phyloP scores from a whole-genome alignment of 2,888 invertebrate species.

The Agrotis clavis region DNA sequence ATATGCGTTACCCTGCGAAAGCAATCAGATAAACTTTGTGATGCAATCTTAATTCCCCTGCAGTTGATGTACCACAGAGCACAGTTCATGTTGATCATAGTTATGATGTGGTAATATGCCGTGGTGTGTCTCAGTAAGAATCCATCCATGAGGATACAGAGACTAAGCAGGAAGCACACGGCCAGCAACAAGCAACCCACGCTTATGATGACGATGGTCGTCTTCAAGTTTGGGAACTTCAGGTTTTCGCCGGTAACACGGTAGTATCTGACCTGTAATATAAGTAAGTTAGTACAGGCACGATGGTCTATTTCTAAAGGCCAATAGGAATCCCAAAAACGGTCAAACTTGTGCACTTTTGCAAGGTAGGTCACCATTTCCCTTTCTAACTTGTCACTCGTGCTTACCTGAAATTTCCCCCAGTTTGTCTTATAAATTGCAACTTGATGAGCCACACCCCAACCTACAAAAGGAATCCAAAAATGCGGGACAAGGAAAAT shows the following conservation, averaged over 20 bases:
- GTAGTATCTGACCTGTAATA: conserved; percentile 88
- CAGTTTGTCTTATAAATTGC: conserved; percentile 93
- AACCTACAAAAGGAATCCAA: conserved; percentile 93
- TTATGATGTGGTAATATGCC: conserved; percentile 93
- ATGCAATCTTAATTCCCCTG: conserved; percentile 92
- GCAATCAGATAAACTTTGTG: conserved; percentile 89
- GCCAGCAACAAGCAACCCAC: conserved; percentile 92
- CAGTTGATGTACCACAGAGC: conserved; percentile 94
- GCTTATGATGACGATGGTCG: conserved; percentile 92
- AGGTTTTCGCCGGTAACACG: conserved; percentile 91
- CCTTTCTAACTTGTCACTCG: background rate
- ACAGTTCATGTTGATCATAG: conserved; percentile 94
- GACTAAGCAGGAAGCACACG: conserved; percentile 91
- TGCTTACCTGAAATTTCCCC: conserved; percentile 92
- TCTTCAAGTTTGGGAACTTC: conserved; percentile 92
- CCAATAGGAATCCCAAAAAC: background rate
- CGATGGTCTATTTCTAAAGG: background rate
- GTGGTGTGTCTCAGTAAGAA: conserved; percentile 92
- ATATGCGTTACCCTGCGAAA: conserved; percentile 84
- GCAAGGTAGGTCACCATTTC: too few relatives aligned
- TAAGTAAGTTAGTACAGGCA: conserved; percentile 6
- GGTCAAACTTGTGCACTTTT: too few relatives aligned
- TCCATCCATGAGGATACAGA: conserved; percentile 92
- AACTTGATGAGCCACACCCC: conserved; percentile 93
- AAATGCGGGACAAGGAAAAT: conserved; percentile 93